A percentile compares a stretch with the other conserved stretches of the same genome.
These are phyloP conservation scores for Lemur catta DNA, from an alignment of 2,797 vertebrate genomes.

Conservation along the genomic window DNA sequence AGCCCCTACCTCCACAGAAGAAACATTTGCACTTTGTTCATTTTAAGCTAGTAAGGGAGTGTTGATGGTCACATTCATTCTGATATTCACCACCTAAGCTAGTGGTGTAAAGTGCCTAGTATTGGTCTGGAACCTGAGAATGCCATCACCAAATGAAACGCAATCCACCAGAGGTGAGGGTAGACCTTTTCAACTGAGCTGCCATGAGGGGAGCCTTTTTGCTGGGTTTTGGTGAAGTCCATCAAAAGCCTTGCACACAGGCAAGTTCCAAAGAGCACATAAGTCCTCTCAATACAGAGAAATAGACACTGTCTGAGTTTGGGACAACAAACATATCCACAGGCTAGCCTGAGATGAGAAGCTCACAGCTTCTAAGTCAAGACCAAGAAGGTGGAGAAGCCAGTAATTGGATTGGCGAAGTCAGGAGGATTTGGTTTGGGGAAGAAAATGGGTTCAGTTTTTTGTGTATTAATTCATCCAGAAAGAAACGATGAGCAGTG, in stretches of 20 bases:
- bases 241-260: neutral
- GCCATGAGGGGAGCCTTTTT: neutral
- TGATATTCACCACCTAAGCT: too few species aligned
- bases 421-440: neutral
- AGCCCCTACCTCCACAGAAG: neutral
- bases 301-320: neutral
- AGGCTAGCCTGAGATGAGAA: neutral
- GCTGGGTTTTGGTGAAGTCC: neutral
- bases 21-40: neutral
- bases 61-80: neutral
- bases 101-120: neutral
- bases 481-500: neutral
- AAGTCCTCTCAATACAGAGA: neutral
- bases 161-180: neutral
- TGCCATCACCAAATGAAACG: neutral
- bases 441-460: neutral
- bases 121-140: neutral
- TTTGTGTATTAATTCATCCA: neutral
- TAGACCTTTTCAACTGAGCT: neutral
- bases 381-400: neutral
- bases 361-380: neutral
- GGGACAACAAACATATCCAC: neutral
- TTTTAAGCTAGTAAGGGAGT: neutral
- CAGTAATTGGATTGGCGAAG: neutral
- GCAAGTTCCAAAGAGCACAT: neutral